Base-by-base conservation (phyloP, 2,888 invertebrate species). In the Catocala fraxini region DNA sequence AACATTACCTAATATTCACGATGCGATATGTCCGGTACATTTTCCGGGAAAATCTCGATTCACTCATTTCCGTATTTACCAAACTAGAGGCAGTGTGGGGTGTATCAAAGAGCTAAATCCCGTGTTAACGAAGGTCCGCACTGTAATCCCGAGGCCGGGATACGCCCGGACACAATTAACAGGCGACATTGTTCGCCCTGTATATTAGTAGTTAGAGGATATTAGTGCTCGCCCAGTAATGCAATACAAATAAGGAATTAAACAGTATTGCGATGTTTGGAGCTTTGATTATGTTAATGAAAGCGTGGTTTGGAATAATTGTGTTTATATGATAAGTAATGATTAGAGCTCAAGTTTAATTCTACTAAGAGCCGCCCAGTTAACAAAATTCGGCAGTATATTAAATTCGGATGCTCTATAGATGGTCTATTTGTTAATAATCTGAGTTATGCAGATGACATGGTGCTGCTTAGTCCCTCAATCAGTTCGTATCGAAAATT, bases 111-210 rank as follows among this genome's bases (percentile, higher is more conserved):
- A 85, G 83, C 80, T 78, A 86, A 88, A 88, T 86, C 88, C 87
- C 76, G 80, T 76, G 86, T 85, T 89, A 89, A 89, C 89, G 88
- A 89, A 88, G 85, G 81, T 79, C 75, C 79, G 81, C 71, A 72
- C 71, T 71, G 81, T 87, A 88, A 89, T 86, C 89, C 85, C 79
- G 77, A 65, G 65, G 59, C 62, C 66, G 75, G 81, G 75, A 80
- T 78, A 79, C 70, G 69, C 68, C 71, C 77, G 79, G 83, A 84
- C 85, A 84, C 85, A 89, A 88, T 87, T 89, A 89, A 88, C 87
- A 81, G 75, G 85, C 80, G 80, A 64, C 72, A 73, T 79, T 79
- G 78, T 80, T 68, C 72, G 73, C 68, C 70, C 63, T 72, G 74
- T 67, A 59, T 71, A 73, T 68, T 67, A 70, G 62, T 75, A 71